A percentile compares a stretch with the other conserved stretches of the same genome.
phyloP scores from a whole-genome alignment of 2,888 invertebrate species.

The Tenthredo scrophulariae region DNA sequence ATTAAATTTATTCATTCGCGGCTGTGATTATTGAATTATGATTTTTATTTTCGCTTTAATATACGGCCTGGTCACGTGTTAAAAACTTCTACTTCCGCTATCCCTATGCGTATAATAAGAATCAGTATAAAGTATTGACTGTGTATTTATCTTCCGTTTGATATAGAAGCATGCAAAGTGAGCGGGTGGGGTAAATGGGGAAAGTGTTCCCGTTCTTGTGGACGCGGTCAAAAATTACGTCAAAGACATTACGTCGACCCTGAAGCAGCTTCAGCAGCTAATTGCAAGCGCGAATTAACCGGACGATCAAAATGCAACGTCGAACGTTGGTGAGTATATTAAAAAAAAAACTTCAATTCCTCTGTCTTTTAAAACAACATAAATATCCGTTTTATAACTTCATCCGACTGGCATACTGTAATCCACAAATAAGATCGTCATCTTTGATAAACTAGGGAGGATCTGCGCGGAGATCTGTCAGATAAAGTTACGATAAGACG shows the following conservation, averaged over 20 bases:
- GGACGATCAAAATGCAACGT: constrained; percentile 66
- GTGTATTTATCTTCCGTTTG: constrained; percentile 30
- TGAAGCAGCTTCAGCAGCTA: constrained; percentile 83
- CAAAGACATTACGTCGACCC: constrained; percentile 83
- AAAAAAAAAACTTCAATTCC: neutral
- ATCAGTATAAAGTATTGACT: neutral
- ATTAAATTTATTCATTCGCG: neutral
- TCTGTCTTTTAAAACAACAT: neutral
- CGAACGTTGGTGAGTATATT: constrained; percentile 67
- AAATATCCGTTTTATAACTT: neutral
- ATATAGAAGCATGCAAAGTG: constrained; percentile 89
- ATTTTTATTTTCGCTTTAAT: neutral
- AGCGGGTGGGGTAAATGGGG: constrained; percentile 89
- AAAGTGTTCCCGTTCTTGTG: constrained; percentile 92
- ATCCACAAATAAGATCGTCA: neutral
- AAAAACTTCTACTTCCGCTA: neutral
- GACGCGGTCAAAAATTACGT: constrained; percentile 91
- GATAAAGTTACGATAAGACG: neutral
- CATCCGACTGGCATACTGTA: neutral
- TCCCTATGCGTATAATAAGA: neutral
- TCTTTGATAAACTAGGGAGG: neutral
- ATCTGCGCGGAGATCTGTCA: neutral
- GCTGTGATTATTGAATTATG: neutral
- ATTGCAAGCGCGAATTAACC: constrained; percentile 77
- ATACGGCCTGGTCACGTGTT: neutral